Base-by-base conservation (phyloP, 2,113 vertebrate species). In the Tyrannus savana region DNA sequence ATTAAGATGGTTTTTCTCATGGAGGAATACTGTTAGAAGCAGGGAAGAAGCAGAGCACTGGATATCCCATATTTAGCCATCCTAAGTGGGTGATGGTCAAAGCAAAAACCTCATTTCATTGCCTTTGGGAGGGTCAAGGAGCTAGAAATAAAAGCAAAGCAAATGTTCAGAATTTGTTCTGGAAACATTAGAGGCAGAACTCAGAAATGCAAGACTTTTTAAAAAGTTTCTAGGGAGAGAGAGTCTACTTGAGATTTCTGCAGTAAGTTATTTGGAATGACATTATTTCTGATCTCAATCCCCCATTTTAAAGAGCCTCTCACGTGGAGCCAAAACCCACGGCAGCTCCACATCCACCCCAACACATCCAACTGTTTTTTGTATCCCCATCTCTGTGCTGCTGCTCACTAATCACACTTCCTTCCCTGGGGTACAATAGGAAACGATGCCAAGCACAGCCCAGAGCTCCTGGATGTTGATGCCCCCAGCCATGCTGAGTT, bases 321-420 rank as follows among this genome's bases (percentile, higher is more conserved):
- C 14, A 1, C 0, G 0, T 3, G 23, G 60, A 86, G 25, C 33
- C 56, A 41, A 52, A 86, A 6, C 24, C 30, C 35, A 3, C 6
- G 5, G 35, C 50, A 59, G 28, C 11, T n/a, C 55, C 80, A 6
- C 0, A 0, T 1, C 39, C 75, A 4, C 37, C 50, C 52, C 41
- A 12, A 12, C 6, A 28, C 7, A 2, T 2, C 39, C 58, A 12
- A 2, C 2, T 0, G 1, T 8, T 1, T 52, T 47, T 12, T 16
- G 23, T 10, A 39, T 13, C 23, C 11, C 75, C 23, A 0, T 4
- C 41, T 56, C 68, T 0, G 0, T 4, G 6, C 33, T 68, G 50
- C 35, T 44, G 37, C 68, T 82, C 59, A 9, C 41, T 84, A 21
- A 88, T 33, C 3, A 0, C 17, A 5, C 4, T 31, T 86, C 66